Base-by-base conservation (phyloP, 2,797 vertebrate species). In the Harpagifer antarcticus region DNA sequence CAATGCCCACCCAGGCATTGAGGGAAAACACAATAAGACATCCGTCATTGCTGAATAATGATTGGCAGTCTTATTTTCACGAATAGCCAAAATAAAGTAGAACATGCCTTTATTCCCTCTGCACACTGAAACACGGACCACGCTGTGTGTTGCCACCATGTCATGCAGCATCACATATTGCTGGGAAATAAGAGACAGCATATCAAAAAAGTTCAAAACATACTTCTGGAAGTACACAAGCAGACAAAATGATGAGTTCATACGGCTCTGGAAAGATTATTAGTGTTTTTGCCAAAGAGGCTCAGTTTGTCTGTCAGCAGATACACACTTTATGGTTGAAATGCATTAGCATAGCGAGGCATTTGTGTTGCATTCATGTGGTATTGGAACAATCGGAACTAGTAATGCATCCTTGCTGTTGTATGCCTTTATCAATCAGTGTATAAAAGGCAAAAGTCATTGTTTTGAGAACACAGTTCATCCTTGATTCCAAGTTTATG, bases 111-210 rank as follows among this genome's bases (percentile, higher is more conserved):
- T 94, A 68, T 93, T 93, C 81, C 89, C 92, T 94, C 96, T 94
- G 94, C 95, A 96, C 76, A 99, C 95, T 1, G 97, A 96, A 70
- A 99, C 95, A 74, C 96, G 95, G 75, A 97, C 93, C 78, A 97
- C 93, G 78, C 97, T 97, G 92, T 99, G 97, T 23, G 96, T 82
- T 17, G 96, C 95, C 91, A 99, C 98, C 98, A 99, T 98, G 91
- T 98, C 96, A 61, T 96, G 97, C 56, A 99, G 94, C 96, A 96
- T 97, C 82, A 96, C 90, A 75, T 97, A 99, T 97, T 99, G 97
- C 98, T 99, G 94, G 40, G 92, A 78, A 70, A 14, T 82, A 43
- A 88, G 4, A 50, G 12, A 52, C 33, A 49, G 3, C 11, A 47
- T 3, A 20, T 60, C 16, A 19, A 60, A 31, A 31, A n/a, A 48